Conservation (phyloP, 2,113 vertebrate species). For the Malurus cyaneus region DNA sequence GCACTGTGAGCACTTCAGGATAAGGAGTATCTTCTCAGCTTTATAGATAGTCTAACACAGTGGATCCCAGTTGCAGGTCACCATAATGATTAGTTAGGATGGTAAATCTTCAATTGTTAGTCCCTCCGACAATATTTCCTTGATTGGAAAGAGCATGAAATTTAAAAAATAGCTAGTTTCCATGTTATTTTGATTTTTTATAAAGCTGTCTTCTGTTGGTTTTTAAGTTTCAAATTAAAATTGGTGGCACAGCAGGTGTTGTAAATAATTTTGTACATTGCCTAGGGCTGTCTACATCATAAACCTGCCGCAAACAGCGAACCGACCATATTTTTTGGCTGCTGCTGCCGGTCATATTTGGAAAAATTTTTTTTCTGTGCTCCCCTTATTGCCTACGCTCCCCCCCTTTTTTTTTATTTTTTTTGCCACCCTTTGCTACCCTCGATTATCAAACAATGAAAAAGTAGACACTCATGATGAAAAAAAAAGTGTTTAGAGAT, state of each 20-base stretch:
- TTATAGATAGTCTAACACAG: not conserved
- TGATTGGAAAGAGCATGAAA: not conserved
- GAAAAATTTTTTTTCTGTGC: too few relatives aligned
- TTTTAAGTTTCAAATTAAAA: not conserved
- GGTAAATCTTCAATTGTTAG: not conserved
- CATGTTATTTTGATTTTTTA: not conserved
- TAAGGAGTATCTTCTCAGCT: not conserved
- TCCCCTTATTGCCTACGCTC: too few relatives aligned
- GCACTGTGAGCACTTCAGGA: not conserved
- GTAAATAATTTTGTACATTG: conserved; percentile 24
- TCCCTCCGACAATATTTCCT: not conserved
- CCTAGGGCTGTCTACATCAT: not conserved
- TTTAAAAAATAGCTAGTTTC: not conserved
- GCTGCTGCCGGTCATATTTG: too few relatives aligned
- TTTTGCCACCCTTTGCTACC: too few relatives aligned
- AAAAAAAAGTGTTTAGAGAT: conserved; percentile 10
- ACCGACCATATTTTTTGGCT: too few relatives aligned
- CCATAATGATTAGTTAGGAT: not conserved
- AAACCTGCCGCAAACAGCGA: too few relatives aligned
- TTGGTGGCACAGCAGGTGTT: not conserved
- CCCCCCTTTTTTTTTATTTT: too few relatives aligned
- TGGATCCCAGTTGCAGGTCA: not conserved
- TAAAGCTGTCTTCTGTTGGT: not conserved
- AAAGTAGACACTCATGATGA: conserved; percentile 27
- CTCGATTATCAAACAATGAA: conserved; percentile 20